These are phyloP conservation scores for Bathynomus jamesi DNA, from an alignment of 1,140 invertebrate genomes.

Conservation along the genomic window DNA sequence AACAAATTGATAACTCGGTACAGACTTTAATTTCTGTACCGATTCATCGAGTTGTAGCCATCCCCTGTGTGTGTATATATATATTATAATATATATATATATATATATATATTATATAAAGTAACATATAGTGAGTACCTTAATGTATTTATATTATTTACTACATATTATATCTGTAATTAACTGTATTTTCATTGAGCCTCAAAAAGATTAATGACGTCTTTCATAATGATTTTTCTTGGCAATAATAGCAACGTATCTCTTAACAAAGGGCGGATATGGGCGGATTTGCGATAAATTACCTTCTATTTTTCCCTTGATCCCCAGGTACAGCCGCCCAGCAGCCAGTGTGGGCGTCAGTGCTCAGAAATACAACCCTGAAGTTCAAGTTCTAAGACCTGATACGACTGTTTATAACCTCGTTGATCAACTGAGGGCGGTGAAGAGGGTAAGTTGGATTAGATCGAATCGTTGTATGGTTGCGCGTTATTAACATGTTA, in stretches of 20 bases:
- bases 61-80: background rate
- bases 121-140: background rate
- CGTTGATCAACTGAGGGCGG: conserved; percentile 56
- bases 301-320: background rate
- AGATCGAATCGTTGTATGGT: too few species aligned
- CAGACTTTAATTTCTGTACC: too few species aligned
- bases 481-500: too few species aligned
- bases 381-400: conserved; percentile 49
- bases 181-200: too few species aligned
- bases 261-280: background rate
- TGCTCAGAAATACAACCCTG: conserved; percentile 59
- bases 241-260: too few species aligned
- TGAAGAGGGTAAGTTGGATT: conserved; percentile 56
- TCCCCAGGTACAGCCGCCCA: conserved; percentile 55
- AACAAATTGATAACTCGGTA: too few species aligned
- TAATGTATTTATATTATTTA: background rate
- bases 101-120: background rate
- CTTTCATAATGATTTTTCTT: too few species aligned
- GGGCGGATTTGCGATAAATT: background rate
- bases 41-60: too few species aligned
- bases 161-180: background rate
- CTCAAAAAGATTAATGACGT: too few species aligned
- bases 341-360: conserved; percentile 53
- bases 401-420: conserved; percentile 52
- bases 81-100: background rate